Evolutionary conservation across 2,113 vertebrate genomes (phyloP).

Genomic region (Aix galericulata): DNA sequence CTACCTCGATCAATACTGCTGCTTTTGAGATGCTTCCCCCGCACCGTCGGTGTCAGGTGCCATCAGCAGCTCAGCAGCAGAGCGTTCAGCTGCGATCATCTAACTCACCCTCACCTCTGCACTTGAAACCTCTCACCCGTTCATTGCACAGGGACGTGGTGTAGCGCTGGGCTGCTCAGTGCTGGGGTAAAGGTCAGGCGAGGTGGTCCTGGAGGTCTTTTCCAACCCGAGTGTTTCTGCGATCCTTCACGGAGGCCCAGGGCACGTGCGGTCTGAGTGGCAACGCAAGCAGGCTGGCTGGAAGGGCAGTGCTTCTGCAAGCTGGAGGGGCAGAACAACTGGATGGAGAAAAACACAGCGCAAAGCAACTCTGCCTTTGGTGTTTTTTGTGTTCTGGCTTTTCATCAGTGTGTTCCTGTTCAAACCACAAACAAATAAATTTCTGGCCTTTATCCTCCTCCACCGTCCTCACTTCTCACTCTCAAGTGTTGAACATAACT

Average conservation of each 20-base stretch:
- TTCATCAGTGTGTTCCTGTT: background rate
- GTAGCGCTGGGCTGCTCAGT: too few relatives aligned
- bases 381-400: background rate
- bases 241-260: background rate
- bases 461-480: background rate
- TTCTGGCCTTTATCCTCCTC: background rate
- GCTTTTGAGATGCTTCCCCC: background rate
- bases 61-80: background rate
- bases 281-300: background rate
- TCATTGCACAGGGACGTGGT: too few relatives aligned
- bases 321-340: background rate
- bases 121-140: background rate
- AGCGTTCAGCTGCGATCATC: background rate
- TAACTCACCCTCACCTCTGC: background rate
- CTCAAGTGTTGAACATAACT: too few relatives aligned
- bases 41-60: fast-evolving
- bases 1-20: background rate
- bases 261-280: background rate
- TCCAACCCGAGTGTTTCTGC: too few relatives aligned
- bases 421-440: background rate
- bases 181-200: too few relatives aligned
- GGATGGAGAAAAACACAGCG: background rate
- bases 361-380: background rate
- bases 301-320: background rate
- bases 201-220: too few relatives aligned